Evolutionary conservation across 2,113 vertebrate species (phyloP), one percentile per base, ranked within the genome.

Genomic region (Ranitomeya imitator): DNA sequence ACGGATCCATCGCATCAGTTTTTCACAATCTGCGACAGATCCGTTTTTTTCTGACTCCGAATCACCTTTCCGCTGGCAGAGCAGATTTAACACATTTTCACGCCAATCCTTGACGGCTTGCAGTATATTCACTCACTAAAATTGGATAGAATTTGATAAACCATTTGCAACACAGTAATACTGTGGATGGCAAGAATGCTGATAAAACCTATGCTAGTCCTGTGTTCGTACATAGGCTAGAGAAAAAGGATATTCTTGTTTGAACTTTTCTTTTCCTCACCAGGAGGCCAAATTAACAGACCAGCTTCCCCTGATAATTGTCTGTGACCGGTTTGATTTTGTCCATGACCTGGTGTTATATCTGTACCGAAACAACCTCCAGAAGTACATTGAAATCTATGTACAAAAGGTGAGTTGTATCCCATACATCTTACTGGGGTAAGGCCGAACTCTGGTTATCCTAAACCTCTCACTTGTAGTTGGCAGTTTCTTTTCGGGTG

Each of bases 341-440:
- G 97, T 98, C 88, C 97, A 98, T 16, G 96, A 98, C 91, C 92
- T 98, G 52, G 96, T 98, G 55, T 95, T 98, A 37, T 97, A 99
- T 90, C 93, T 99, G 15, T 97, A 98, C 91, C 96, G 94, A 86
- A 98, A 97, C 93, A 97, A 92, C 91, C 93, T 99, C n/a, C 97
- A 98, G 93, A 99, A 97, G 90, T 99, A 98, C 92, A 98, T 98
- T 0, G 97, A 99, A 91, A 98, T 98, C 89, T 98, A 98, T 0
- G 96, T 99, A 5, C 97, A 98, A 92, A 99, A 98, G 94, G 97
- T 98, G 92, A 93, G 82, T 26, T 71, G 13, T 21, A 26, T 26
- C 16, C 9, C 5, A 11, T 14, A 13, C 18, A 10, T 15, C 18
- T 71, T 79, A 7, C 31, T 80, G n/a, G 59, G n/a, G 1, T 26